These are phyloP conservation scores for Apeltes quadracus DNA, from an alignment of 2,113 vertebrate genomes.

Conservation along the genomic window DNA sequence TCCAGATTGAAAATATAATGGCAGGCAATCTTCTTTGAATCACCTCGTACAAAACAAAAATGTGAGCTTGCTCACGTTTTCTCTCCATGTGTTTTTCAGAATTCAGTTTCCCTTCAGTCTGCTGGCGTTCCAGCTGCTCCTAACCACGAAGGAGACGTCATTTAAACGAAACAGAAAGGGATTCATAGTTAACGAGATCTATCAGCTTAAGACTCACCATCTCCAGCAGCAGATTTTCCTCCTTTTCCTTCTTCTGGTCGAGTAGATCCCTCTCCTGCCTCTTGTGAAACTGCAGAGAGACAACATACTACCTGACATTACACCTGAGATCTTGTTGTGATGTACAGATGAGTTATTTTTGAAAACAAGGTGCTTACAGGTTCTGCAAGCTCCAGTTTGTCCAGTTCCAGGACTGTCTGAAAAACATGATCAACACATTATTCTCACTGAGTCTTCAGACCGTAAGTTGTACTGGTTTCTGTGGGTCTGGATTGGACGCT, in stretches of 20 bases:
- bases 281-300: constrained; percentile 86
- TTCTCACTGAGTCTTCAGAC: not conserved
- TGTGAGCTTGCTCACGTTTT: constrained; percentile 45
- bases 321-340: not conserved
- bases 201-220: constrained; percentile 80
- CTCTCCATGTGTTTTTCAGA: constrained; percentile 52
- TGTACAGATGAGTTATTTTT: not conserved
- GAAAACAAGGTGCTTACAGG: constrained; percentile 52
- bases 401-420: constrained; percentile 92
- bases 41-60: not conserved
- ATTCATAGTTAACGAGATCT: not conserved
- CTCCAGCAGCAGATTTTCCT: constrained; percentile 90
- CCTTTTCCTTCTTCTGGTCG: constrained; percentile 93
- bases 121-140: constrained; percentile 68
- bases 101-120: constrained; percentile 46
- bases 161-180: not conserved
- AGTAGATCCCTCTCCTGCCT: constrained; percentile 87
- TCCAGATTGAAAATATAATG: no score
- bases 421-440: constrained; percentile 21
- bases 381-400: constrained; percentile 91
- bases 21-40: not conserved
- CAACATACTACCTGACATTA: not conserved
- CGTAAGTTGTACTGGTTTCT: no score
- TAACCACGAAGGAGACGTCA: constrained; percentile 15
- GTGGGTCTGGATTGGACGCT: not conserved